These are phyloP conservation scores for Gallinago undulata DNA, from an alignment of 2,113 vertebrate species.

Conservation along the genomic window DNA sequence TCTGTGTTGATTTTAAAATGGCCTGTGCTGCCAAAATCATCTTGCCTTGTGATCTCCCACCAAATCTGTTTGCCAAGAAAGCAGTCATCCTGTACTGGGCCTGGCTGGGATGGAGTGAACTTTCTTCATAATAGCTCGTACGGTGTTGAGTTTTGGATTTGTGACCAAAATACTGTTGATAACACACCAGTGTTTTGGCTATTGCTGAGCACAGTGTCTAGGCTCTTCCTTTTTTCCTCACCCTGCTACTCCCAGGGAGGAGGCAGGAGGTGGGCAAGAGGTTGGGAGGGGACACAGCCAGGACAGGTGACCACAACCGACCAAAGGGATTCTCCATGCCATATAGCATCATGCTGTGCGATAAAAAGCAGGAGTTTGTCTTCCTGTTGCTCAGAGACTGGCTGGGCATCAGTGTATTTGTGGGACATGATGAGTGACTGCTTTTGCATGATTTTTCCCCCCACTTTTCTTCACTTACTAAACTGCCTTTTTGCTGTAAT, in stretches of 20 bases:
- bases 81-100: background rate
- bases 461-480: background rate
- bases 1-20: background rate
- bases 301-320: background rate
- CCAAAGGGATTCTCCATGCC: background rate
- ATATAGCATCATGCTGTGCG: background rate
- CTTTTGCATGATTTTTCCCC: background rate
- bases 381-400: background rate
- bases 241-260: background rate
- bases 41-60: background rate
- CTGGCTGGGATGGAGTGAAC: background rate
- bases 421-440: background rate
- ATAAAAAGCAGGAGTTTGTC: background rate
- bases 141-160: background rate
- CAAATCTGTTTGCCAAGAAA: background rate
- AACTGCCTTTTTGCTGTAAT: background rate
- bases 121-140: background rate
- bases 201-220: background rate
- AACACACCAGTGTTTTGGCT: background rate
- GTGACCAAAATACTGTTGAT: background rate
- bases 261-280: background rate
- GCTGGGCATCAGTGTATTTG: background rate
- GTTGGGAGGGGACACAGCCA: background rate
- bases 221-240: background rate
- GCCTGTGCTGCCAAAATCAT: rapidly evolving